Percentiles rank a stretch among this genome's conserved stretches.
phyloP scores from a whole-genome alignment of 2,888 invertebrate genomes.

The Trichacis sp. region DNA sequence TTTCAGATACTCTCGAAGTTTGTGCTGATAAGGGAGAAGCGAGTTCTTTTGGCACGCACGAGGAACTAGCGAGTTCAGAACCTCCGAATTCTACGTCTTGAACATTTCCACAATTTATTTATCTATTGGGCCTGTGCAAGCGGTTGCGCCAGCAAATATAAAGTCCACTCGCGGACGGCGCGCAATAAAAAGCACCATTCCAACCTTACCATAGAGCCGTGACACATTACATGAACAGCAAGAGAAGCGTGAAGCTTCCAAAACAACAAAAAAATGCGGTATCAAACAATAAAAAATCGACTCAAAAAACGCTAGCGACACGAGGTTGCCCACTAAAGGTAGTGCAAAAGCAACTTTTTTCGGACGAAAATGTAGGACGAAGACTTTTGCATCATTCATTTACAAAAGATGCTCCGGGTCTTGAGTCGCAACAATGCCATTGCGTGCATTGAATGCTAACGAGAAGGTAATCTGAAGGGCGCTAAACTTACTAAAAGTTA shows the following conservation, averaged over 20 bases:
- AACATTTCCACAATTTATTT: not conserved
- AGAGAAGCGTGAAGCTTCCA: not conserved
- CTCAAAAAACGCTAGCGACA: not conserved
- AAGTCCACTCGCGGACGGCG: conserved; percentile 13
- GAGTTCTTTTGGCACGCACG: not conserved
- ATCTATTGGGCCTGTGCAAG: conserved; percentile 10
- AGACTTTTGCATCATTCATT: conserved; percentile 12
- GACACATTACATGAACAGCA: not conserved
- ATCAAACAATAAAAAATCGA: not conserved
- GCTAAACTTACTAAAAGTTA: conserved; percentile 5
- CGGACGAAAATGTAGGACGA: conserved; percentile 8
- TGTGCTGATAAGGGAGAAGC: not conserved
- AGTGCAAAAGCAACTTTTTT: conserved; percentile 3
- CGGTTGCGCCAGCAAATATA: not conserved
- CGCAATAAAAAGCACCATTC: conserved; percentile 6
- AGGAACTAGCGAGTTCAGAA: not conserved
- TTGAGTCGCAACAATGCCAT: conserved; percentile 6
- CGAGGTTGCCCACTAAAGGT: conserved; percentile 2
- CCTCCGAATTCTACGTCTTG: not conserved
- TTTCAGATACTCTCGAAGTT: not conserved
- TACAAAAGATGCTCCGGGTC: not conserved
- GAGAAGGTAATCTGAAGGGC: conserved; percentile 4
- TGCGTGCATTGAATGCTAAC: conserved; percentile 6
- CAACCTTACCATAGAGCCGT: not conserved
- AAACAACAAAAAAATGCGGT: not conserved